phyloP scores from a whole-genome alignment of 2,113 vertebrate species.

The Puffinus mauretanicus region DNA sequence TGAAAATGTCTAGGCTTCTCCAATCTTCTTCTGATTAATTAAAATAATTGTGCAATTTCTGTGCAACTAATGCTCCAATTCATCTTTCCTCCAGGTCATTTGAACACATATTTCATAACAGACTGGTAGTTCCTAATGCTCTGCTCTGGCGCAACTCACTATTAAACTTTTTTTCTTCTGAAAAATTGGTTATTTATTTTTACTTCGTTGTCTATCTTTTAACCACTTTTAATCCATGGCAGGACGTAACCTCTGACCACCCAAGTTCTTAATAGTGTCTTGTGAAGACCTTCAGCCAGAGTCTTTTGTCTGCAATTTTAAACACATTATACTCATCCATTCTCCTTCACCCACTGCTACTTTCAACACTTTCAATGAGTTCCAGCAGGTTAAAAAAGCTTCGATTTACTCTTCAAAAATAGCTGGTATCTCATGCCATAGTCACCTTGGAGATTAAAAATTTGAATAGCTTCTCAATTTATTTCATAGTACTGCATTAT shows the following conservation, averaged over 20 bases:
- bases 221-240: not conserved
- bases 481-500: not conserved
- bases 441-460: conserved; percentile 28
- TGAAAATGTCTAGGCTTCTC: not conserved
- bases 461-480: conserved; percentile 18
- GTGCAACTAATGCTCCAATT: not conserved
- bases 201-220: not conserved
- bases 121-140: not conserved
- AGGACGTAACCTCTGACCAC: conserved; percentile 9
- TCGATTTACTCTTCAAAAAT: not conserved
- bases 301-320: not conserved
- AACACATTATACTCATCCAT: not conserved
- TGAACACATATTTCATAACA: not conserved
- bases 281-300: not conserved
- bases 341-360: not conserved
- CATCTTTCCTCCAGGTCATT: not conserved
- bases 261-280: not conserved
- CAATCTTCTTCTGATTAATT: not conserved
- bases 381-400: not conserved
- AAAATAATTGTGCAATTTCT: not conserved
- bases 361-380: not conserved
- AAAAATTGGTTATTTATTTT: conserved; percentile 44
- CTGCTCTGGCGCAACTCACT: not conserved
- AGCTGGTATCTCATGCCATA: not conserved
- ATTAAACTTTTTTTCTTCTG: conserved; percentile 9